Conservation (phyloP, 2,113 vertebrate species). For the Vimba vimba region DNA sequence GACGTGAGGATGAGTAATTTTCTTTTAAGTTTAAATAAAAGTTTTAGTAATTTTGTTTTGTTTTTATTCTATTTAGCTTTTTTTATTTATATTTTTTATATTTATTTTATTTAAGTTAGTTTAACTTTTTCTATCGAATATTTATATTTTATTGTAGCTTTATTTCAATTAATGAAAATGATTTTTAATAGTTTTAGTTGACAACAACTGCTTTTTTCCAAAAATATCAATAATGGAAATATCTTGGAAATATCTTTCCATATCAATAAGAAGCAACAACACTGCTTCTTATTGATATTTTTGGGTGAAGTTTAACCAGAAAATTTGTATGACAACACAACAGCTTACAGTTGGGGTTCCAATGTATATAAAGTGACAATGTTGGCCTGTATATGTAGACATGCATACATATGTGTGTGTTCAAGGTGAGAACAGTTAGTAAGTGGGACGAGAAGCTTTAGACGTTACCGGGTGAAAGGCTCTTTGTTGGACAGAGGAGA, state of each 20-base stretch:
- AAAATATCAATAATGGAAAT: too few species aligned
- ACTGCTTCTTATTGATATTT: not conserved
- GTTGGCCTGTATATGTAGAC: not conserved
- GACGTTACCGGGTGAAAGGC: slow-evolving; percentile 49
- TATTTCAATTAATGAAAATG: not conserved
- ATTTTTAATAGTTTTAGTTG: not conserved
- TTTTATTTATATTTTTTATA: not conserved
- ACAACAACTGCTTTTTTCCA: not conserved
- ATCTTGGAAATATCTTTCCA: too few species aligned
- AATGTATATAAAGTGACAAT: slow-evolving; percentile 36
- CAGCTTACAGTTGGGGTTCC: slow-evolving; percentile 21
- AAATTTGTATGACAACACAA: not conserved
- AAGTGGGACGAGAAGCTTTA: slow-evolving; percentile 44
- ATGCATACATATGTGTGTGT: slow-evolving; percentile 30
- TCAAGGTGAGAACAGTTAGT: slow-evolving; percentile 45
- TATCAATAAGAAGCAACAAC: too few species aligned
- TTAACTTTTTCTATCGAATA: not conserved
- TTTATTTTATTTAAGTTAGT: not conserved
- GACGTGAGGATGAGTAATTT: not conserved
- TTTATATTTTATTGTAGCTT: not conserved
- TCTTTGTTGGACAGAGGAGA: slow-evolving; percentile 49
- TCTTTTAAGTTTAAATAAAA: not conserved
- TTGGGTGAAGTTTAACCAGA: not conserved
- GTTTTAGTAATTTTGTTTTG: not conserved
- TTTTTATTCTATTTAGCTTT: not conserved